Conservation (phyloP, 23 tunicate species). For the Botrylloides violaceus region DNA sequence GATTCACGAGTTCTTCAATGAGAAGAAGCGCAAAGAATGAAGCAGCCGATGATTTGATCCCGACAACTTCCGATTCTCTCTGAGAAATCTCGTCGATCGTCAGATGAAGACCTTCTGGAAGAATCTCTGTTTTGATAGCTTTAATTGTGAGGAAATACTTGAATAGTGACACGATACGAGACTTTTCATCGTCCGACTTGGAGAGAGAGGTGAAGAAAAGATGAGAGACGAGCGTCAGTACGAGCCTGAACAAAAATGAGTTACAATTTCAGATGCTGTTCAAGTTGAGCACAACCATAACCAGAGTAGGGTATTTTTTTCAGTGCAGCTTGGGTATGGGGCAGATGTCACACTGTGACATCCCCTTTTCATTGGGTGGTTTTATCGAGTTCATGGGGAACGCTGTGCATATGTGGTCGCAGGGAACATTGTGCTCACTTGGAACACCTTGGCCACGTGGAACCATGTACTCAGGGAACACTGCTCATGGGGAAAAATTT, state of each 20-base stretch:
- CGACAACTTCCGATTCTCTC: slow-evolving; percentile 19
- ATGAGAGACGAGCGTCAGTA: neutral
- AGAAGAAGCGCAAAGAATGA: slow-evolving; percentile 30
- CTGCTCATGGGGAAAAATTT: no score
- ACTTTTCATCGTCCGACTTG: neutral
- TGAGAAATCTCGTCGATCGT: neutral
- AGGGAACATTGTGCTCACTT: no score
- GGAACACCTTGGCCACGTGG: no score
- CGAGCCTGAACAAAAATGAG: neutral
- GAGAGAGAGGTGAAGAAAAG: neutral
- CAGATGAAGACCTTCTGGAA: neutral
- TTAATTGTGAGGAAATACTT: neutral
- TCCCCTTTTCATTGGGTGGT: no score
- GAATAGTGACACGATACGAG: neutral
- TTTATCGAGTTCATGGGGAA: no score
- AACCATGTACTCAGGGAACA: no score
- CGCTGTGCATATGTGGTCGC: no score
- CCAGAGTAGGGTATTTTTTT: no score
- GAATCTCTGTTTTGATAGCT: neutral
- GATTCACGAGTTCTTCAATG: slow-evolving; percentile 14
- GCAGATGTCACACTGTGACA: no score
- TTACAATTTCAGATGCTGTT: no score
- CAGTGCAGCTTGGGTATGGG: no score
- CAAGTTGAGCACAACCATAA: no score
- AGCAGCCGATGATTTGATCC: slow-evolving; percentile 28